These are phyloP conservation scores for Lysiphlebus fabarum DNA, from an alignment of 1,140 invertebrate genomes.

Conservation along the genomic window DNA sequence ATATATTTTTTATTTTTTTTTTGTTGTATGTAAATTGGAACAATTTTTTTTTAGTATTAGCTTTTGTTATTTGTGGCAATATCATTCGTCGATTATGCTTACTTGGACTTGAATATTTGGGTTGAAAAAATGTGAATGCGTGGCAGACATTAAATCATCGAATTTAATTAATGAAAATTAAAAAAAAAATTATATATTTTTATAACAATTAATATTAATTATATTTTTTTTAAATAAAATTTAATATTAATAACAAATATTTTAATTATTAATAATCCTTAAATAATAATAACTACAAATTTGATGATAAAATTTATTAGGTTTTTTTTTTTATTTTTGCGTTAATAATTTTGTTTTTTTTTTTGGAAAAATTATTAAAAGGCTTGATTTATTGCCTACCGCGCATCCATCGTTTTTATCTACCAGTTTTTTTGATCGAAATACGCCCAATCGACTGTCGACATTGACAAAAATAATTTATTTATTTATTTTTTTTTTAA, in stretches of 20 bases:
- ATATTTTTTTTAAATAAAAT: neutral
- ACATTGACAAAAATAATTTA: neutral
- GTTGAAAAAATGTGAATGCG: neutral
- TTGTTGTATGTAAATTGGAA: too few species aligned
- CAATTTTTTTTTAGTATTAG: too few species aligned
- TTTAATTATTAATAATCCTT: constrained; percentile 4
- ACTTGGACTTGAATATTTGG: constrained; percentile 13
- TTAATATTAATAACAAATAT: neutral
- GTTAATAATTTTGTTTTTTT: too few species aligned
- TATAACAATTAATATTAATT: neutral
- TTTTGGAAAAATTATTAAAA: too few species aligned
- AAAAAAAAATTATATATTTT: neutral
- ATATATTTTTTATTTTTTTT: too few species aligned
- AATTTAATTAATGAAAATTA: constrained; percentile 1
- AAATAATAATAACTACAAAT: neutral
- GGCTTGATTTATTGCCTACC: neutral
- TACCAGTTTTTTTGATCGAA: constrained; percentile 7
- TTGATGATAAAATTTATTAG: too few species aligned
- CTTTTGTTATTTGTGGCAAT: neutral
- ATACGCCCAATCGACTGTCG: constrained; percentile 20
- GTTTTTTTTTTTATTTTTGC: too few species aligned
- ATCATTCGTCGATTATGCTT: constrained; percentile 20
- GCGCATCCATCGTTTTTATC: constrained; percentile 1
- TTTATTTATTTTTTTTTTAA: neutral
- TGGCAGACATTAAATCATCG: constrained; percentile 15